Evolutionary conservation across 2,797 vertebrate species (phyloP).

Genomic region (Falco novaeseelandiae): DNA sequence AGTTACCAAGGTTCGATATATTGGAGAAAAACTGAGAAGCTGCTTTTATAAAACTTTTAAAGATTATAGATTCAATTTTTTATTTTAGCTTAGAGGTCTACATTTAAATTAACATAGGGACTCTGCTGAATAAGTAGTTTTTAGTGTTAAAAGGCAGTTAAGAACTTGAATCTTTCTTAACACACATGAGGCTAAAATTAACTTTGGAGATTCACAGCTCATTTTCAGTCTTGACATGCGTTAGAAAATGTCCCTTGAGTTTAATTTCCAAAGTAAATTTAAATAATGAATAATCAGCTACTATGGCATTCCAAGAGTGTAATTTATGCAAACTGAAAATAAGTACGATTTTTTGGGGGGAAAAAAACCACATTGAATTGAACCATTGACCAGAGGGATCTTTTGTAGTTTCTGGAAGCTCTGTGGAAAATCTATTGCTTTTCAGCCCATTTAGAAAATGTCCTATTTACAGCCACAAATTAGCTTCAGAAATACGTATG

Average conservation of each 20-base stretch:
- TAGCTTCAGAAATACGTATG: background rate
- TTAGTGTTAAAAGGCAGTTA: constrained; percentile 41
- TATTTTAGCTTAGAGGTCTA: constrained; percentile 11
- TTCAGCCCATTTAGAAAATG: background rate
- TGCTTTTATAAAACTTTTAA: background rate
- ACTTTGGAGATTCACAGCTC: background rate
- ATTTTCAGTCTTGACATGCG: background rate
- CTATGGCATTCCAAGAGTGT: background rate
- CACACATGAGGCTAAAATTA: constrained; percentile 13
- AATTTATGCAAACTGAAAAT: background rate
- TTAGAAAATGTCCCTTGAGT: constrained; percentile 32
- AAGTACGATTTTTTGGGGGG: background rate
- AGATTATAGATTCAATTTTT: background rate
- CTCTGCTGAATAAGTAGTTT: constrained; percentile 30
- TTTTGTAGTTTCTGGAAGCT: background rate
- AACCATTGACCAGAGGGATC: background rate
- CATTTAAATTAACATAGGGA: background rate
- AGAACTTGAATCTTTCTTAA: constrained; percentile 29
- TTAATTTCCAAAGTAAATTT: constrained; percentile 43
- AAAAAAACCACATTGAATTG: background rate
- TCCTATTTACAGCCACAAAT: background rate
- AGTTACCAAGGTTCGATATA: constrained; percentile 23
- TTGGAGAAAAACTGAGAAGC: constrained; percentile 1
- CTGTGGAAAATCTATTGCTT: background rate
- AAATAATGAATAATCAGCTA: constrained; percentile 8